Conservation (phyloP, 2,888 invertebrate genomes). For the Itoplectis maculator region DNA sequence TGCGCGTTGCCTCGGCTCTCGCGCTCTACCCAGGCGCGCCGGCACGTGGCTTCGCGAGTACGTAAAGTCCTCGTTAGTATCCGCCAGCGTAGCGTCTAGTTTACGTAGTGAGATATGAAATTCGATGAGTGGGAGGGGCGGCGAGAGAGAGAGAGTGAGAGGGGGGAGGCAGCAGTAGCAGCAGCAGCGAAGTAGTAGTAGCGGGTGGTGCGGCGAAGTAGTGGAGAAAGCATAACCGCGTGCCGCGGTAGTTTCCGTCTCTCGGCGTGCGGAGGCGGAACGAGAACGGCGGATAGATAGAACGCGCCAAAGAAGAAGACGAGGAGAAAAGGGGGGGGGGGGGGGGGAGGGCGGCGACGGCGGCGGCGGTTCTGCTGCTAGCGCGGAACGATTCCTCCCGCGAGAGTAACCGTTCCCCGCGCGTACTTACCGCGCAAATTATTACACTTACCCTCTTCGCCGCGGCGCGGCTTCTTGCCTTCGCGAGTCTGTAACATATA, state of each 20-base stretch:
- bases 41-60: conserved; percentile 69
- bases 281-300: conserved; percentile 31
- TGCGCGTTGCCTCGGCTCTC: conserved; percentile 38
- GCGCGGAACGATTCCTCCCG: conserved; percentile 66
- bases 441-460: conserved; percentile 57
- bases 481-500: conserved; percentile 29
- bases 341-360: conserved; percentile 19
- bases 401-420: conserved; percentile 62
- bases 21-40: conserved; percentile 54
- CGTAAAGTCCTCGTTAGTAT: conserved; percentile 74
- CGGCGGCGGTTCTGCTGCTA: too few species aligned
- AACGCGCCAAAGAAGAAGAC: too few species aligned
- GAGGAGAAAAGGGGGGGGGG: too few species aligned
- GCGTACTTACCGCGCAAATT: conserved; percentile 66
- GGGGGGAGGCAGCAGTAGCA: conserved; percentile 62
- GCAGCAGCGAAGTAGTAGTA: conserved; percentile 55
- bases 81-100: conserved; percentile 73
- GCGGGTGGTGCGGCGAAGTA: conserved; percentile 57
- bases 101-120: conserved; percentile 78
- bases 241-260: conserved; percentile 45
- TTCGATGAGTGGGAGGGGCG: conserved; percentile 50
- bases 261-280: conserved; percentile 42
- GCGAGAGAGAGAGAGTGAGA: too few species aligned
- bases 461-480: conserved; percentile 29
- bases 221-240: conserved; percentile 50